These are phyloP conservation scores for Dendroctonus valens DNA, from an alignment of 1,140 invertebrate genomes.

Conservation along the genomic window DNA sequence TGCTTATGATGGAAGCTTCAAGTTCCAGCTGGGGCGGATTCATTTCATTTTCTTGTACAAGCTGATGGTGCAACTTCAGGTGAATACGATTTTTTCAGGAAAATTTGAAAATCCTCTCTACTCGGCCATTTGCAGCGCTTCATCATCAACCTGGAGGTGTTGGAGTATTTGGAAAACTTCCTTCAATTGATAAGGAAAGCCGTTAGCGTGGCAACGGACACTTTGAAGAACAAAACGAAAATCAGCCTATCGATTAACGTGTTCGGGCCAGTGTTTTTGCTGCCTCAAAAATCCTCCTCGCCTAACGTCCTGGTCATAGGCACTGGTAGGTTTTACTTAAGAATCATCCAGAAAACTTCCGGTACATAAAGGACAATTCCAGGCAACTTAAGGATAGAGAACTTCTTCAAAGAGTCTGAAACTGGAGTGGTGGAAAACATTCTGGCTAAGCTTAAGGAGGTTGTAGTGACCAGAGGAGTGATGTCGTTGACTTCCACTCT, in stretches of 20 bases:
- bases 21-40: constrained; percentile 68
- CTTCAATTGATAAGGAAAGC: constrained; percentile 59
- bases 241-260: constrained; percentile 72
- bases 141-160: constrained; percentile 42
- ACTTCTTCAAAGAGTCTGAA: constrained; percentile 71
- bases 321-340: constrained; percentile 57
- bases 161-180: constrained; percentile 37
- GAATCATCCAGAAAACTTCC: not conserved
- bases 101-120: not conserved
- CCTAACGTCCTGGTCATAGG: constrained; percentile 77
- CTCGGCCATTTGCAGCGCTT: constrained; percentile 37
- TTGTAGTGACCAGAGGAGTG: constrained; percentile 69
- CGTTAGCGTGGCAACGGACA: constrained; percentile 53
- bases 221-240: constrained; percentile 60
- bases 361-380: constrained; percentile 22
- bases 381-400: constrained; percentile 74
- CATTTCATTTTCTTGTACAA: constrained; percentile 71
- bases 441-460: constrained; percentile 64
- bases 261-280: constrained; percentile 69
- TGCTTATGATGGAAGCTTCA: constrained; percentile 67
- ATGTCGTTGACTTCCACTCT: constrained; percentile 68
- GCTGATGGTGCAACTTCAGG: constrained; percentile 69
- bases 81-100: constrained; percentile 23
- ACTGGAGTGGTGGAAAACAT: constrained; percentile 65
- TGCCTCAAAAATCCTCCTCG: constrained; percentile 78